A percentile compares a stretch with the other conserved stretches of the same genome.
Conservation (phyloP, 2,113 vertebrate species). For the Beaufortia kweichowensis region DNA sequence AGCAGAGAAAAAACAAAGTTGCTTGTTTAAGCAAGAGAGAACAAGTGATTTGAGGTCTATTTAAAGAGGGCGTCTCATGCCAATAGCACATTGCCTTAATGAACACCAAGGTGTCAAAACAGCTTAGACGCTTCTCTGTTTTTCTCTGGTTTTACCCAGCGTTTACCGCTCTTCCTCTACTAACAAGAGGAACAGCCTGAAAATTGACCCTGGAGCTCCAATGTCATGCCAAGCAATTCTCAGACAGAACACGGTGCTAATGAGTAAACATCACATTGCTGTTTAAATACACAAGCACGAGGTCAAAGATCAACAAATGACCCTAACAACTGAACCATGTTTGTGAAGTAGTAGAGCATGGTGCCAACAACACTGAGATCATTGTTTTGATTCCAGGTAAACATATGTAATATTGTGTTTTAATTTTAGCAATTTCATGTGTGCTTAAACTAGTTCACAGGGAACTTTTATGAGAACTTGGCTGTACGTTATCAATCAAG, state of each 20-base stretch:
- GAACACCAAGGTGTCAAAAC: constrained; percentile 57
- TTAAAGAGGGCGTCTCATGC: constrained; percentile 43
- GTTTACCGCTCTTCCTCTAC: neutral
- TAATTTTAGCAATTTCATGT: no score
- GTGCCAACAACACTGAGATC: neutral
- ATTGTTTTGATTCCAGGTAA: neutral
- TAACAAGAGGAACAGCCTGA: neutral
- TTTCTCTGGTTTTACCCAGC: constrained; percentile 44
- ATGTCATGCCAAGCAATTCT: constrained; percentile 46
- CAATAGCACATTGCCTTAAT: constrained; percentile 55
- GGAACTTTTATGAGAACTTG: no score
- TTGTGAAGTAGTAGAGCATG: neutral
- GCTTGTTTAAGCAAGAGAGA: neutral
- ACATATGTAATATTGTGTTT: no score
- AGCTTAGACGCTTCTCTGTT: constrained; percentile 40
- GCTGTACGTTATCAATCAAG: no score
- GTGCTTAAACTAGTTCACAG: no score
- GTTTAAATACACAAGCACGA: constrained; percentile 31
- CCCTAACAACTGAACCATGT: neutral
- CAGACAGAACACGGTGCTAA: constrained; percentile 44
- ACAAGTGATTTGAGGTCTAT: constrained; percentile 32
- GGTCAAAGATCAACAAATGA: constrained; percentile 24
- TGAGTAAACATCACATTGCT: constrained; percentile 37
- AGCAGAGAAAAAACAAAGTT: constrained; percentile 4
- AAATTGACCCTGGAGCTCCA: constrained; percentile 36